A percentile compares a stretch with the other conserved stretches of the same genome.
Evolutionary conservation across 2,797 vertebrate species (phyloP).

Genomic region (Graptemys geographica): DNA sequence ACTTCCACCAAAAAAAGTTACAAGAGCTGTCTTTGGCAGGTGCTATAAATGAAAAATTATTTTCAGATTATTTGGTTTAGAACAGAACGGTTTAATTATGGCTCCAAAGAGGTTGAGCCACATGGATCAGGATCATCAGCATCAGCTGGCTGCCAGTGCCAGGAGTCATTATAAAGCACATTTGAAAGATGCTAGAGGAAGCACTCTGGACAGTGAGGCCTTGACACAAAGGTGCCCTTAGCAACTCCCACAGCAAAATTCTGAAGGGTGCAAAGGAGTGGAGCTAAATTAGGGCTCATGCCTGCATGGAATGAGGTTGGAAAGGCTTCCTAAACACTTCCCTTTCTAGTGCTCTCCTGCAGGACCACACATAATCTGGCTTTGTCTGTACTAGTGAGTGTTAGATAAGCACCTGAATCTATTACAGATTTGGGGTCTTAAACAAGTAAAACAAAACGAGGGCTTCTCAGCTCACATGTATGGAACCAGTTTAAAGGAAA

Average conservation of each 20-base stretch:
- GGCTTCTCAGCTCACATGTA: background rate
- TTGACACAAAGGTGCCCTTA: background rate
- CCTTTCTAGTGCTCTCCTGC: background rate
- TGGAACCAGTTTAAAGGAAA: background rate
- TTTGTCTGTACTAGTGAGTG: background rate
- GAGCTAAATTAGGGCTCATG: background rate
- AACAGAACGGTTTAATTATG: conserved; percentile 62
- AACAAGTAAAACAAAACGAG: background rate
- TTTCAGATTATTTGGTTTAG: conserved; percentile 46
- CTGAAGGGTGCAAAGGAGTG: background rate
- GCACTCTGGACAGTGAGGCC: background rate
- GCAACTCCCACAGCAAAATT: background rate
- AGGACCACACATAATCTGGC: background rate
- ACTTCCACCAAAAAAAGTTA: conserved; percentile 44
- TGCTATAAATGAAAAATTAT: background rate
- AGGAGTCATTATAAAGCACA: background rate
- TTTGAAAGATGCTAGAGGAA: background rate
- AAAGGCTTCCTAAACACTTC: background rate
- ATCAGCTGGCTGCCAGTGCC: background rate
- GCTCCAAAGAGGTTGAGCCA: conserved; percentile 42
- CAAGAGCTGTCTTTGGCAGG: conserved; percentile 35
- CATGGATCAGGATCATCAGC: background rate
- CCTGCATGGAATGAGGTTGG: background rate
- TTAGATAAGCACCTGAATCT: background rate
- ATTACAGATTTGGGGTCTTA: background rate